Base-by-base conservation (phyloP, 2,888 invertebrate genomes). In the Tholera decimalis region DNA sequence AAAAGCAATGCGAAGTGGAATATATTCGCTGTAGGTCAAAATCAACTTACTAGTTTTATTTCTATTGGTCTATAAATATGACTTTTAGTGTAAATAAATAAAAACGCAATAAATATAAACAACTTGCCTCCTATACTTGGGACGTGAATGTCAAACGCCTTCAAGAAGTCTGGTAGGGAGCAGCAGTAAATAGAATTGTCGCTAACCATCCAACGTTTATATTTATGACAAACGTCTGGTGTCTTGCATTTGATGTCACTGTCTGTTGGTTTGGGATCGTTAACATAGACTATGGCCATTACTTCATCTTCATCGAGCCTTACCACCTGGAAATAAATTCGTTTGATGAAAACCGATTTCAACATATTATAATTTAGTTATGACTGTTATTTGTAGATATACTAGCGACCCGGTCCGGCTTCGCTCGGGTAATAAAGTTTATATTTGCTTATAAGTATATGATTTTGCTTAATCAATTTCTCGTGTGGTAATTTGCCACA, bases 171-270 rank as follows among this genome's bases (percentile, higher is more conserved):
- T 0, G 56, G 15, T 7, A 84, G 24, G 0, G 63, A 49, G 28
- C 83, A 83, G 41, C 83, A 83, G 60, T 83, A 83, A 6, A 73
- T 77, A 28, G 70, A 68, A 2, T 62, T 24, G 30, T 68, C 71
- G 5, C 4, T 54, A 6, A 13, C 8, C 20, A 73, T 33, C 83
- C 75, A 81, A 1, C 44, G 22, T 0, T 55, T 30, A 15, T 37
- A 30, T 26, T 37, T 39, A 0, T 39, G 28, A 61, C 80, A 71
- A 28, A 22, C 22, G 30, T 53, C 0, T 13, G 35, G 28, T 28
- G 22, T 60, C 30, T 54, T 39, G 53, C 83, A 84, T 51, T 82
- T 55, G 18, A 84, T 66, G 22, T 83, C 82, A 13, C 54, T 54
- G 8, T 56, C 39, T 8, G 54, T 59, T 24, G 83, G 82, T 1